Evolutionary conservation across 2,113 vertebrate genomes (phyloP), one percentile per base, ranked within the genome.

Genomic region (Halcyon senegalensis): DNA sequence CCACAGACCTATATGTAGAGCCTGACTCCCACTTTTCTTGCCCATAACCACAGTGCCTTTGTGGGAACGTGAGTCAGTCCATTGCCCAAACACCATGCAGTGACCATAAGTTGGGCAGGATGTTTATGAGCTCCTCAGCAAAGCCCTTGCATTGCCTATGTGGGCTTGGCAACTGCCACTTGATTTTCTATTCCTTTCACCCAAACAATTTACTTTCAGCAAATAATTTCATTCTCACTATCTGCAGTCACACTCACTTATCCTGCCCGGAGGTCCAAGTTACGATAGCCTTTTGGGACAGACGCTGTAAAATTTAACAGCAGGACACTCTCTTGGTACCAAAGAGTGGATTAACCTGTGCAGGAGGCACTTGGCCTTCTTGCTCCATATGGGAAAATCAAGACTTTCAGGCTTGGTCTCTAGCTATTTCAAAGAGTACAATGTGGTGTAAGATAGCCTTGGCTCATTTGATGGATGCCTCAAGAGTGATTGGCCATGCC

Each of bases 401-500:
- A 70, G 51, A 66, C 16, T 62, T 84, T 31, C 16, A 69, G 23
- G 8, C 21, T 85, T 73, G 19, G 15, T 76, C 33, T 68, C 63
- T 41, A 37, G 17, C 31, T 68, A 11, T 68, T 23, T 73, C 24
- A 30, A 37, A 44, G 41, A 60, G 27, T 48, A 62, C 72, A 76
- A 56, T 43, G 7, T 46, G 23, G 5, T 62, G 5, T 44, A 69
- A 77, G 13, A 39, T 72, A 69, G 30, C 58, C 33, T 73, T 66
- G 35, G 18, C 6, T 89, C 23, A 10, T 77, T 76, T 73, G 50
- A 60, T 10, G n/a, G 8, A 10, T 51, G 17, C 76, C 23, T 7
- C 28, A 68, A 27, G 43, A 41, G 16, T 53, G n/a, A 37, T 3
- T 43, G 50, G 43, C 50, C 0, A 0, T 1, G 2, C 25, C 12